Evolutionary conservation across 1,140 invertebrate species (phyloP), one percentile per base, ranked within the genome.

Genomic region (Panulirus ornatus): DNA sequence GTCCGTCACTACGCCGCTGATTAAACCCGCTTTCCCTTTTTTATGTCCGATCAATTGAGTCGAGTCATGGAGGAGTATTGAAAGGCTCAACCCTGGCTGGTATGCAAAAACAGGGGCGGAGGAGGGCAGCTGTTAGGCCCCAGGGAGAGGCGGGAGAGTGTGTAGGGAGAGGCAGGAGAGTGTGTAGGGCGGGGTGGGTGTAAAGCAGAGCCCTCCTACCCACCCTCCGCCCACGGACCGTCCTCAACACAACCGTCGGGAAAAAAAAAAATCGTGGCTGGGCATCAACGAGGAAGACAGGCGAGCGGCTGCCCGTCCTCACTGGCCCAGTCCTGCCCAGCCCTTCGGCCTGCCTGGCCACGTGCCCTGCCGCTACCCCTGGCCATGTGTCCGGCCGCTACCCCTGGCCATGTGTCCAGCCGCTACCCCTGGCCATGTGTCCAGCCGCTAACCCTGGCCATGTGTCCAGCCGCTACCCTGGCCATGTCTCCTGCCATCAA

Each of bases 41-140:
- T n/a, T n/a, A 78, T 84, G 42, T 79, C 70, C 87, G 78, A 89
- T 89, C 87, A 89, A 89, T 89, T 82, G 87, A 89, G 88, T 82
- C 88, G 66, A 79, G 88, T 85, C 88, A 79, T 75, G 88, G 82
- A 82, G 42, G 76, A 36, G 81, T 79, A 85, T 85, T 85, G 88
- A 85, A 90, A 90, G 82, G 73, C 83, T 85, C 82, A 81, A 90
- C 88, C 78, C 78, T 79, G 79, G 88, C 88, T 85, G 63, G 82
- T 81, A 90, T 85, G 88, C 88, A 90, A 90, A 90, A 90, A 90
- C 75, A 51, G 51, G 84, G 40, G 84, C 27, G 42, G 42, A 42
- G 40, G 73, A 34, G 34, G 40, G 73, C 82, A 47, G 71, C 83
- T 51, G 82, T 82, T 38, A 73, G 22, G 71, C 38, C 73, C 40